Base-by-base conservation (phyloP, 2,888 invertebrate genomes). In the Choristoneura rosaceana region DNA sequence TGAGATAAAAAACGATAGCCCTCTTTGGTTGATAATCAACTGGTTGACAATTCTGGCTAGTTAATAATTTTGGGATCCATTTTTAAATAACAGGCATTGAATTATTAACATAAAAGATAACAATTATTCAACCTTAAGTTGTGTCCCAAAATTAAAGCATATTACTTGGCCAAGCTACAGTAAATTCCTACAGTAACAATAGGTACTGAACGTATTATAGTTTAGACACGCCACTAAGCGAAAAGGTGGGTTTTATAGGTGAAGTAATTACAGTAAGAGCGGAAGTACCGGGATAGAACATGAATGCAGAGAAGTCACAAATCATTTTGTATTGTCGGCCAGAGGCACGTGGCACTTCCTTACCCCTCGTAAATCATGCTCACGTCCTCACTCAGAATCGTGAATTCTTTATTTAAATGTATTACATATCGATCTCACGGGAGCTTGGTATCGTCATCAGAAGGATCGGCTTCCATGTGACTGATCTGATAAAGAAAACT, bases 251-350 rank as follows among this genome's bases (percentile, higher is more conserved):
- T 62, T 71, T 47, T 67, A 60, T 47, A 52, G 61, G 50, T 67
- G 47, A 67, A 55, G 52, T 10, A 45, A 52, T 43, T 55, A 47
- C 61, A 61, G 55, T 38, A 33, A 25, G 34, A 15, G 43, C 17
- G 55, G 67, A 62, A 67, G 67, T 62, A 67, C 58, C 45, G 58
- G 55, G 67, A 15, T 45, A 15, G 34, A 33, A 25, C 61, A 66
- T 71, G 66, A 67, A 71, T 68, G 63, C 50, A 63, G 15, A 68
- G 59, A 62, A 33, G 47, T 41, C 63, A 73, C 68, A 63, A 73
- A 68, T 67, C 71, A 68, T 73, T 60, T 47, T 38, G 52, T 62
- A 25, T 47, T 55, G 55, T 55, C 55, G 55, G 25, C 47, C 55
- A 67, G 66, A 61, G 61, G 66, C 62, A 47, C 70, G 60, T 69